Conservation (phyloP, 2,797 vertebrate genomes). For the Mus caroli region DNA sequence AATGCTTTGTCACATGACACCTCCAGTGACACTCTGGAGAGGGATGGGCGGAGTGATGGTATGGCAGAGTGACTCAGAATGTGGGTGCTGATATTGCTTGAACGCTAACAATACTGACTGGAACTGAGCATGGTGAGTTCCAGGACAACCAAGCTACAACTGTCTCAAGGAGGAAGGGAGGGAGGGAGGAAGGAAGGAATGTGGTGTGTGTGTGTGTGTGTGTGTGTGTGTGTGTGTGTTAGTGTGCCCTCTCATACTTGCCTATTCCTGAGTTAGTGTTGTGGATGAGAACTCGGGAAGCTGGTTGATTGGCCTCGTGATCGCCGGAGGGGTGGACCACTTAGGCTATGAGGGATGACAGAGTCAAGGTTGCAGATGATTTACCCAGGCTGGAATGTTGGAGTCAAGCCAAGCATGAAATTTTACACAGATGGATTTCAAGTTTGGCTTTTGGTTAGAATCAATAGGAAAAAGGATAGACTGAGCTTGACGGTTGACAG, state of each 20-base stretch:
- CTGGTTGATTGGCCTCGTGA: not conserved
- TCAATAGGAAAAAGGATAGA: not conserved
- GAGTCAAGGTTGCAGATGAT: not conserved
- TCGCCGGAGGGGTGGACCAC: not conserved
- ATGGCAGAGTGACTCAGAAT: not conserved
- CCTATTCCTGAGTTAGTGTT: not conserved
- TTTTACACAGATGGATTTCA: slow-evolving; percentile 5
- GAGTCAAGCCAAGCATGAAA: not conserved
- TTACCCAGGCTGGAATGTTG: slow-evolving; percentile 44
- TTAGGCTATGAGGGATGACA: not conserved
- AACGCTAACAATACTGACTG: not conserved
- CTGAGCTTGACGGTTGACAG: fast-evolving
- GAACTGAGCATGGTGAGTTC: not conserved
- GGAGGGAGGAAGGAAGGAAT: not conserved
- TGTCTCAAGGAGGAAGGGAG: not conserved
- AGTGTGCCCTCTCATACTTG: fast-evolving
- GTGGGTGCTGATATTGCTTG: not conserved
- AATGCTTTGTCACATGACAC: not conserved
- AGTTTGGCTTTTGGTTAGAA: slow-evolving; percentile 57
- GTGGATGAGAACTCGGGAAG: not conserved
- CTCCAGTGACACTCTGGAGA: not conserved
- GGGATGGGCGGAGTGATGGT: fast-evolving
- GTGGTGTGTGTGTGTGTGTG: not conserved
- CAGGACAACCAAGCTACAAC: not conserved
- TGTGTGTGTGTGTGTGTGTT: fast-evolving